Evolutionary conservation across 2,888 invertebrate species (phyloP).

Genomic region (Dryadula phaetusa): DNA sequence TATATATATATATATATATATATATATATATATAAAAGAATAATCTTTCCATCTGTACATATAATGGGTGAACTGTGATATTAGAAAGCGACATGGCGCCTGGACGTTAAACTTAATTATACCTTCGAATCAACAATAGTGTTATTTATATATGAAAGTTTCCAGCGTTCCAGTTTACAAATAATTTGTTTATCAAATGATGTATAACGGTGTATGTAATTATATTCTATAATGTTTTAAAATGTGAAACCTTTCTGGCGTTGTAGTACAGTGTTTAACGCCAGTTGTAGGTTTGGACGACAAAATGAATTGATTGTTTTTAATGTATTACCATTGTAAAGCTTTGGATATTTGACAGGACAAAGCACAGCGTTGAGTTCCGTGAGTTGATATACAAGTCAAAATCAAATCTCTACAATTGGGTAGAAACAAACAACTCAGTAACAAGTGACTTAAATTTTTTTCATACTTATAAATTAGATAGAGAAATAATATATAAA

Average conservation of each 20-base stretch:
- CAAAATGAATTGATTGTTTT: too few relatives aligned
- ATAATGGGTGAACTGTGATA: slow-evolving; percentile 59
- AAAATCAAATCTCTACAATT: too few relatives aligned
- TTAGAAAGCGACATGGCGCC: slow-evolving; percentile 73
- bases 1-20: background rate
- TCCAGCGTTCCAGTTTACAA: slow-evolving; percentile 14
- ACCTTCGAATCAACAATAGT: slow-evolving; percentile 54
- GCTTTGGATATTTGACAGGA: too few relatives aligned
- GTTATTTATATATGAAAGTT: slow-evolving; percentile 52
- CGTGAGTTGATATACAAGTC: too few relatives aligned
- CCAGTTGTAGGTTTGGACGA: background rate
- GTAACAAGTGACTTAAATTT: too few relatives aligned
- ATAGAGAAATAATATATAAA: too few relatives aligned
- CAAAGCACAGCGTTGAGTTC: too few relatives aligned
- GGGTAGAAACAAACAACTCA: too few relatives aligned
- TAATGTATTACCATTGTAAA: too few relatives aligned
- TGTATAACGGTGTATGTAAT: slow-evolving; percentile 8
- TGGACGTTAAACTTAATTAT: slow-evolving; percentile 64
- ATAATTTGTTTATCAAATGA: slow-evolving; percentile 42
- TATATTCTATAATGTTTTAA: background rate
- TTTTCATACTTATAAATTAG: too few relatives aligned
- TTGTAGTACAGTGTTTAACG: background rate
- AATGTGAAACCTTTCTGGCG: background rate
- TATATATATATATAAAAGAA: slow-evolving; percentile 4
- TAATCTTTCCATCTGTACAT: slow-evolving; percentile 49